Base-by-base conservation (phyloP, 2,888 invertebrate species). In the Masnerella sp. region DNA sequence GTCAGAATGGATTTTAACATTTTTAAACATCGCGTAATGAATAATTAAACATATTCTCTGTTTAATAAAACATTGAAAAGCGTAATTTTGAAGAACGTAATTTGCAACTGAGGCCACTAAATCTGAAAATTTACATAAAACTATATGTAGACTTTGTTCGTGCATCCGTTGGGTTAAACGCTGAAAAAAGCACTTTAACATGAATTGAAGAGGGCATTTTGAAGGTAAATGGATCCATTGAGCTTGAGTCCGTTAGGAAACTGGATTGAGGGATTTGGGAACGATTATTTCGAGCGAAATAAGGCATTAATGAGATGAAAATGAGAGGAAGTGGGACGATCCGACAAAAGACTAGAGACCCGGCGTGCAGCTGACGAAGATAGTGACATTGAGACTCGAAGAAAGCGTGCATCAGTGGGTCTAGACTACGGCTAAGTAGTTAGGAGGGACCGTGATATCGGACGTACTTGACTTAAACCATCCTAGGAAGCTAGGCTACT, bases 401-500 rank as follows among this genome's bases (percentile, higher is more conserved):
- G 81, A 79, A 82, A 84, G 85, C 85, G 81, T 82, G 86, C 86
- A 84, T 83, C 84, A 80, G 69, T 81, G 87, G 87, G 85, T 85
- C 86, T 82, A 80, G 78, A 81, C 87, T 87, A 87, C 86, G 79
- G 83, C 87, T 87, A 87, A 86, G 85, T 88, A 86, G 85, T 86
- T 84, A 88, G 88, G 88, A 88, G 88, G 88, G 88, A 88, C 87
- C 87, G 88, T 88, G 88, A 88, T 88, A 86, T 88, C 88, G 88
- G 88, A 88, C 88, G 88, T 88, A 85, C 81, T 86, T 86, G 82
- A 83, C 81, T 83, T 84, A 83, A 83, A 84, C 82, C 83, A 83
- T 82, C 81, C 84, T 85, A 85, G 79, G 79, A 78, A 79, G 74
- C 81, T 83, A 83, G 75, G 75, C 80, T 83, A 81, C 72, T 67